Percentiles rank a stretch among this genome's conserved stretches.
Conservation (phyloP, 2,888 invertebrate genomes). For the Colletes collaris region DNA sequence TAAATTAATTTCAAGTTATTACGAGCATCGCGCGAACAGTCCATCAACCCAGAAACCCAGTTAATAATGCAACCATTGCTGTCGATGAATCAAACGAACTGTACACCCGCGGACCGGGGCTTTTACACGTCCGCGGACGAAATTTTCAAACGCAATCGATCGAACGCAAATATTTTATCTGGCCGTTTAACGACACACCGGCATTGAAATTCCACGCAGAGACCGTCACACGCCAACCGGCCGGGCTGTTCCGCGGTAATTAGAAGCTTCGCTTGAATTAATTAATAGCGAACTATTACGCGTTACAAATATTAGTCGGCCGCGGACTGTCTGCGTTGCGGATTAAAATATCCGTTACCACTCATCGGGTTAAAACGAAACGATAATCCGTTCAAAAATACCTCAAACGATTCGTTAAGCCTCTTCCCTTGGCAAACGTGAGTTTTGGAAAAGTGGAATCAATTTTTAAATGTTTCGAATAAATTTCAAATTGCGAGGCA, state of each 20-base stretch:
- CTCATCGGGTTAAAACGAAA: not conserved
- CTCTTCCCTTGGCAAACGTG: too few species aligned
- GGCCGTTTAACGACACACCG: slow-evolving; percentile 24
- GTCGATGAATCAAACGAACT: slow-evolving; percentile 29
- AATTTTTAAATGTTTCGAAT: too few species aligned
- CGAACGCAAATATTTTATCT: slow-evolving; percentile 51
- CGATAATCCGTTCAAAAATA: not conserved
- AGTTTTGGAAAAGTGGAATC: too few species aligned
- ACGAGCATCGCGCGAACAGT: slow-evolving; percentile 41
- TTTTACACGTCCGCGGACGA: not conserved
- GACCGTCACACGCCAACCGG: slow-evolving; percentile 11
- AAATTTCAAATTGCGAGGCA: too few species aligned
- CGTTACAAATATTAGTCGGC: slow-evolving; percentile 32
- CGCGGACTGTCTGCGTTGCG: not conserved
- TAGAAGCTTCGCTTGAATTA: slow-evolving; percentile 46
- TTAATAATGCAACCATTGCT: slow-evolving; percentile 51
- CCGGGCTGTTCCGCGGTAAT: slow-evolving; percentile 21
- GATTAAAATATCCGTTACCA: not conserved
- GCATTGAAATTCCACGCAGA: slow-evolving; percentile 39
- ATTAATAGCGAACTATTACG: slow-evolving; percentile 47
- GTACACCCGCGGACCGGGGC: not conserved
- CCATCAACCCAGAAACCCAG: slow-evolving; percentile 39
- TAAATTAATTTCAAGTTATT: slow-evolving; percentile 62
- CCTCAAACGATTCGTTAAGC: too few species aligned
- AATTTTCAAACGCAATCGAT: slow-evolving; percentile 42